Percentiles rank a stretch among this genome's conserved stretches.
phyloP scores from a whole-genome alignment of 1,140 invertebrate genomes.

The Apolygus lucorum region DNA sequence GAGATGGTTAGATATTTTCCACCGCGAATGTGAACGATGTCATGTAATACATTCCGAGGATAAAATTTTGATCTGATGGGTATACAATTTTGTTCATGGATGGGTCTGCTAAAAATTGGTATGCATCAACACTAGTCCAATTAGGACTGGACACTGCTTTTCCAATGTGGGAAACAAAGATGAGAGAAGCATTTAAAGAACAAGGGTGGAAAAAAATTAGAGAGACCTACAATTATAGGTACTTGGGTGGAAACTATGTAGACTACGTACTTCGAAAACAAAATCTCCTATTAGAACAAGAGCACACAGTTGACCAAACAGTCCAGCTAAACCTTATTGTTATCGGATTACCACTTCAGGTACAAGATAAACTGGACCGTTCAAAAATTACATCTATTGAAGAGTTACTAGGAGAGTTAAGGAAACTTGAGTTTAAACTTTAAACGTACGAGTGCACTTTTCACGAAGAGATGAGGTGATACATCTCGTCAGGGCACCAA shows the following conservation, averaged over 20 bases:
- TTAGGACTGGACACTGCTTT: neutral
- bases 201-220: too few relatives aligned
- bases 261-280: constrained; percentile 37
- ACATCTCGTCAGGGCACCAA: too few relatives aligned
- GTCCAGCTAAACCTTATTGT: constrained; percentile 33
- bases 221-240: constrained; percentile 36
- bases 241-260: constrained; percentile 34
- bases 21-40: neutral
- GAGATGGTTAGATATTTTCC: too few relatives aligned
- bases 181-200: constrained; percentile 14
- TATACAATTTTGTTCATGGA: neutral
- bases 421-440: neutral
- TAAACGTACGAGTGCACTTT: too few relatives aligned
- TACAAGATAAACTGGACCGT: constrained; percentile 34
- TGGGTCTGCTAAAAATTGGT: neutral
- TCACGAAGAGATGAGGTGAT: too few relatives aligned
- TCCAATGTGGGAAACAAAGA: neutral
- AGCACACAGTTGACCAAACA: neutral
- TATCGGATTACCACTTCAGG: constrained; percentile 33
- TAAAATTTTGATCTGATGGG: neutral
- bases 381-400: constrained; percentile 8
- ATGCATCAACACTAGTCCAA: neutral
- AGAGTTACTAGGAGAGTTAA: constrained; percentile 4
- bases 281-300: constrained; percentile 34
- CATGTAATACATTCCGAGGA: neutral